A percentile compares a stretch with the other conserved stretches of the same genome.
Evolutionary conservation across 2,113 vertebrate species (phyloP).

Genomic region (Malurus alboscapulatus): DNA sequence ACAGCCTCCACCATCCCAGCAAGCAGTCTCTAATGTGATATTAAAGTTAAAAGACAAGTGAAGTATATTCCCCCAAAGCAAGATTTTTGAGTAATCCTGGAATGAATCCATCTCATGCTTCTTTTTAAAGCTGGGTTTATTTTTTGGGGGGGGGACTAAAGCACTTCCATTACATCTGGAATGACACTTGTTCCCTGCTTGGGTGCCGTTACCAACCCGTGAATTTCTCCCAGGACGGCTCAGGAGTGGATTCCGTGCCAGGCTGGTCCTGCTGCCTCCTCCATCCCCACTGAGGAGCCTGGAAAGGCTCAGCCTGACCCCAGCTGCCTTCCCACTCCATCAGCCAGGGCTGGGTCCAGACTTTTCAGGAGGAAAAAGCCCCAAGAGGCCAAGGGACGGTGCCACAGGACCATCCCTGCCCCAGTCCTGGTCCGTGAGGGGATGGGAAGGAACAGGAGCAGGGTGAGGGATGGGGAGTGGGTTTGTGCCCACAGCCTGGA

Average conservation of each 20-base stretch:
- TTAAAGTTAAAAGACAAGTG: conserved; percentile 68
- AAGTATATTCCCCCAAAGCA: conserved; percentile 62
- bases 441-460: background rate
- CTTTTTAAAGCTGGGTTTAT: conserved; percentile 13
- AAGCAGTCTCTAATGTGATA: conserved; percentile 66
- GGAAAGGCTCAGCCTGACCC: background rate
- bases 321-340: background rate
- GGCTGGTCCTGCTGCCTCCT: background rate
- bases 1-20: conserved; percentile 17
- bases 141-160: background rate
- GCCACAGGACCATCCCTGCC: background rate
- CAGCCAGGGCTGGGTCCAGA: background rate
- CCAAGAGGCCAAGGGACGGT: background rate
- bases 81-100: conserved; percentile 57
- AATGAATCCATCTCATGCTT: conserved; percentile 53
- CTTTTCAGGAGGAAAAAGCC: background rate
- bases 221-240: background rate
- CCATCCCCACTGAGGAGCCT: background rate
- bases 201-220: background rate
- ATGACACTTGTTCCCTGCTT: background rate
- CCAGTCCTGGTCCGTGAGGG: background rate
- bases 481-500: background rate
- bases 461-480: background rate
- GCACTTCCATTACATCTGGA: background rate
- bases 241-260: background rate